phyloP scores from a whole-genome alignment of 37 sponge, comb jelly and placozoan genomes.

The Aphrocallistes beatrix region DNA sequence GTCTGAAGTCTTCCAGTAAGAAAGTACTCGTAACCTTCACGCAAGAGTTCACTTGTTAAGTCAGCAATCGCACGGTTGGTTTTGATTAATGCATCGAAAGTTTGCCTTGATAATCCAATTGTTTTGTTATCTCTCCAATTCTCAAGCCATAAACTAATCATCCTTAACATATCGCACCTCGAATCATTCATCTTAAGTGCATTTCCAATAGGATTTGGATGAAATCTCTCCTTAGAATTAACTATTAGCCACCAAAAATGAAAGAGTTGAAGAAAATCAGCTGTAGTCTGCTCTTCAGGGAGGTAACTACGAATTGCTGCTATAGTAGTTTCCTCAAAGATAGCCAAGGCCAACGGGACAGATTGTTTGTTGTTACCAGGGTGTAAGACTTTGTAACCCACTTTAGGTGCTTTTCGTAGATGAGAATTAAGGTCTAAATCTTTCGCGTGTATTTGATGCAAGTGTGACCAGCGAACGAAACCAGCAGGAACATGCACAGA shows the following conservation, averaged over 20 bases:
- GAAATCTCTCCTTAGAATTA: background rate
- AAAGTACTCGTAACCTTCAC: background rate
- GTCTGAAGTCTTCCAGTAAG: background rate
- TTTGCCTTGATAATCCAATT: background rate
- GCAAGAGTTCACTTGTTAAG: background rate
- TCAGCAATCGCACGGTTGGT: slow-evolving; percentile 3
- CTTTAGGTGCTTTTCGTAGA: background rate
- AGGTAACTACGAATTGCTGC: background rate
- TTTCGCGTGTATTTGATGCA: background rate
- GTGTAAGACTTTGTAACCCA: background rate
- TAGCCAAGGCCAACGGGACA: background rate
- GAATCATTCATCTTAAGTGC: background rate
- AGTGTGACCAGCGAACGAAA: background rate
- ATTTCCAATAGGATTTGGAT: background rate
- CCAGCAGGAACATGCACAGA: too few relatives aligned
- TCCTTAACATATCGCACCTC: background rate
- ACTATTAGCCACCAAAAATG: background rate
- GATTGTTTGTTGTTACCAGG: slow-evolving; percentile 11
- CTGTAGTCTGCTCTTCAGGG: background rate
- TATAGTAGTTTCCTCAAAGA: background rate
- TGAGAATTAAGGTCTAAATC: background rate
- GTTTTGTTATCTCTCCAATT: background rate
- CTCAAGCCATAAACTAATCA: background rate
- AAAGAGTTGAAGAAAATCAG: background rate
- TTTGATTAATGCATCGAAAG: background rate